Evolutionary conservation across 2,113 vertebrate genomes (phyloP).

Genomic region (Dipodomys ordii): DNA sequence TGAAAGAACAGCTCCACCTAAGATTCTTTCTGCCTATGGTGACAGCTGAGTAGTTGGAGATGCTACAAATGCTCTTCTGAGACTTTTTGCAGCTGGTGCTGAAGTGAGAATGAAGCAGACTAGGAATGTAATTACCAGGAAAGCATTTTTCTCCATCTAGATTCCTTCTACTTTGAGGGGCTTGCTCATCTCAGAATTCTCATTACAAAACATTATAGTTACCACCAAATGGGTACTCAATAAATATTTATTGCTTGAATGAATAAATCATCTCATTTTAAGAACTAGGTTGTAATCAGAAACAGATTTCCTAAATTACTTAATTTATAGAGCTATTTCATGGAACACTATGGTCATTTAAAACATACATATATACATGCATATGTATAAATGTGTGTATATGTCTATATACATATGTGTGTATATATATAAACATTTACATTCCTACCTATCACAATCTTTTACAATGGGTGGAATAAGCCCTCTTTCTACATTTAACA

Average conservation of each 20-base stretch:
- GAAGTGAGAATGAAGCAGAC: neutral
- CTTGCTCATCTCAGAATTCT: conserved; percentile 55
- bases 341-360: conserved; percentile 15
- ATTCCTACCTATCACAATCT: conserved; percentile 40
- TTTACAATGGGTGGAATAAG: neutral
- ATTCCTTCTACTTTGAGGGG: neutral
- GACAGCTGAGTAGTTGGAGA: conserved; percentile 73
- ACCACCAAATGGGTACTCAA: neutral
- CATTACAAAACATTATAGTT: neutral
- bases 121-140: conserved; percentile 72
- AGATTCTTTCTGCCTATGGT: conserved; percentile 75
- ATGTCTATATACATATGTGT: neutral
- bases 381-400: neutral
- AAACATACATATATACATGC: neutral
- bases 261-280: conserved; percentile 51
- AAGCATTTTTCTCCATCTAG: conserved; percentile 64
- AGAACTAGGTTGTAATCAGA: conserved; percentile 23
- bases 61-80: conserved; percentile 40
- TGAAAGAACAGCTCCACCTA: conserved; percentile 87
- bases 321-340: conserved; percentile 58
- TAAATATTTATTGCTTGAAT: conserved; percentile 57
- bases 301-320: conserved; percentile 66
- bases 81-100: conserved; percentile 57
- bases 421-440: neutral
- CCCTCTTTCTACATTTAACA: conserved; percentile 33